Base-by-base conservation (phyloP, 2,888 invertebrate genomes). In the Drosophila crucigera region DNA sequence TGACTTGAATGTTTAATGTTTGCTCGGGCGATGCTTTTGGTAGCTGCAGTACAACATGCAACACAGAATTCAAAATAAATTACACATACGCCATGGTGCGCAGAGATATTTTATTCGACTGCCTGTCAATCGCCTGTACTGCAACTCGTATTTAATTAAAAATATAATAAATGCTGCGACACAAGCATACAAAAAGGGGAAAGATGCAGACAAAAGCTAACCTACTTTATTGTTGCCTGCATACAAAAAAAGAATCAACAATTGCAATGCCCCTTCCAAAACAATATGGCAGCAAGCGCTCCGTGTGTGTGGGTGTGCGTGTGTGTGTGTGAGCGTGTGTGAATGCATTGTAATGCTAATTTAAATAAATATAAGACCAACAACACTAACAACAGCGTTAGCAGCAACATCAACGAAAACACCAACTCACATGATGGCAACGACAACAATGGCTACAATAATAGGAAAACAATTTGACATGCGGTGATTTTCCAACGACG, bases 401-500 rank as follows among this genome's bases (percentile, higher is more conserved):
- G 50, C 68, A 74, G 61, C 75, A 79, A 65, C 76, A 58, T 35
- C 73, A 68, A 58, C 71, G 69, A 64, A 66, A 62, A 79, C 74
- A 62, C 55, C 65, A 80, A 73, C 73, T 47, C 53, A 60, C 63
- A 67, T 35, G 55, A 80, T 62, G 64, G 39, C 68, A 69, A 61
- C 64, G 70, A 76, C 80, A 75, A 83, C 76, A 83, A 83, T 74
- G 69, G 62, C 73, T 76, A 77, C 82, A 89, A 87, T 89, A 90
- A 85, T 85, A 86, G 89, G 81, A 86, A 90, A 88, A 90, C 89
- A 90, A 86, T 86, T 86, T 86, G 89, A 86, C 90, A 86, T 76
- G 83, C 86, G 79, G 84, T 78, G 85, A 86, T 90, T 90, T 78
- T 75, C 70, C 68, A 68, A 70, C 78, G 56, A 60, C 50, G 39